Conservation (phyloP, 2,888 invertebrate genomes). For the Pristionchus exspectatus region DNA sequence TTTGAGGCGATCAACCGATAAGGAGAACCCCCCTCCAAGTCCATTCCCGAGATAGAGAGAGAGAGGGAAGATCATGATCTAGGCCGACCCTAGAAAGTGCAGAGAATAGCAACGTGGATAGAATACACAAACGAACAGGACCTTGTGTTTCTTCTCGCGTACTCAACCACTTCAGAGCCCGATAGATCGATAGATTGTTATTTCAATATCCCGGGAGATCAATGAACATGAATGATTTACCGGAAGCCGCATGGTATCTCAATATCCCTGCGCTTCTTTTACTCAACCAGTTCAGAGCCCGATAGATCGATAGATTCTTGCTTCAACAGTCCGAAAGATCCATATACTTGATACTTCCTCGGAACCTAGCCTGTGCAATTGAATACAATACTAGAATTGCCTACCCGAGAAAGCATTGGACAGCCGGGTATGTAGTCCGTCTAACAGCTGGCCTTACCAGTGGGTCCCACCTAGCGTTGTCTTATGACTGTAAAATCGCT, state of each 20-base stretch:
- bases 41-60: not conserved
- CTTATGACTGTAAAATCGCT: no score
- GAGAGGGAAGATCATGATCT: not conserved
- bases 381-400: no score
- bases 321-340: not conserved
- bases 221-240: not conserved
- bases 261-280: not conserved
- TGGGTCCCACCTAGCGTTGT: no score
- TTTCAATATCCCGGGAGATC: not conserved
- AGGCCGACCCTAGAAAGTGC: constrained; percentile 43
- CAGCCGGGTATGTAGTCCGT: no score
- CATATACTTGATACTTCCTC: no score
- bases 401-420: no score
- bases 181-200: not conserved
- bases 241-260: no score
- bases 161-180: not conserved
- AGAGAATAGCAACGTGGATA: constrained; percentile 15
- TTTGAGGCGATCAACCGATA: constrained; percentile 49
- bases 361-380: no score
- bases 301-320: not conserved
- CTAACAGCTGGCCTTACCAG: no score
- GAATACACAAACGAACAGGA: not conserved
- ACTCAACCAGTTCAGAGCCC: not conserved
- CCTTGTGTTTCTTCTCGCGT: not conserved
- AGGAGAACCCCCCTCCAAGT: constrained; percentile 34